phyloP scores from a whole-genome alignment of 2,797 vertebrate species.

The Pogoniulus pusillus region DNA sequence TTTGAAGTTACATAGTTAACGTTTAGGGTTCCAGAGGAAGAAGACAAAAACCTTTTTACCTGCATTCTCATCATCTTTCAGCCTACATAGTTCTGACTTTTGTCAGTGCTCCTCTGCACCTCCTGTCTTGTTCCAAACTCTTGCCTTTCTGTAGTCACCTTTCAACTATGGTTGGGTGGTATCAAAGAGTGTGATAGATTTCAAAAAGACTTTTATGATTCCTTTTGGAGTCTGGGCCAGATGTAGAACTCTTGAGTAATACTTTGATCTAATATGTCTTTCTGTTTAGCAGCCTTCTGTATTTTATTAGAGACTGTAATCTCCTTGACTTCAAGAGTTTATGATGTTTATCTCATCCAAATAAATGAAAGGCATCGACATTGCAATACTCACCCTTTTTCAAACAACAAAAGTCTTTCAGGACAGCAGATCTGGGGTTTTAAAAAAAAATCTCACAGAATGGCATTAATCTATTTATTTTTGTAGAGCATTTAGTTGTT shows the following conservation, averaged over 20 bases:
- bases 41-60: neutral
- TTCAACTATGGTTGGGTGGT: neutral
- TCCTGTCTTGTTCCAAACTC: conserved; percentile 12
- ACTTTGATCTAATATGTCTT: conserved; percentile 19
- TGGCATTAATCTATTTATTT: neutral
- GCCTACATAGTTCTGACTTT: neutral
- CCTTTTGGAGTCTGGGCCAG: conserved; percentile 30
- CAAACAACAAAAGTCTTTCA: neutral
- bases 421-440: neutral
- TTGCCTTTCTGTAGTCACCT: neutral
- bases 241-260: neutral
- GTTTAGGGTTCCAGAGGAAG: neutral
- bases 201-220: conserved; percentile 13
- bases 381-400: neutral
- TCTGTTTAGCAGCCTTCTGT: conserved; percentile 13
- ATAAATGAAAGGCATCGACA: neutral
- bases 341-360: conserved; percentile 30
- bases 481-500: neutral
- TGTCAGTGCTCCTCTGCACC: neutral
- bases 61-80: neutral
- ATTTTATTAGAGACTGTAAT: conserved; percentile 10
- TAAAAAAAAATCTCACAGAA: neutral
- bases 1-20: neutral
- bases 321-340: conserved; percentile 35
- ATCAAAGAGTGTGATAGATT: neutral